phyloP scores from a whole-genome alignment of 2,888 invertebrate genomes.

The Drosophila prostipennis region DNA sequence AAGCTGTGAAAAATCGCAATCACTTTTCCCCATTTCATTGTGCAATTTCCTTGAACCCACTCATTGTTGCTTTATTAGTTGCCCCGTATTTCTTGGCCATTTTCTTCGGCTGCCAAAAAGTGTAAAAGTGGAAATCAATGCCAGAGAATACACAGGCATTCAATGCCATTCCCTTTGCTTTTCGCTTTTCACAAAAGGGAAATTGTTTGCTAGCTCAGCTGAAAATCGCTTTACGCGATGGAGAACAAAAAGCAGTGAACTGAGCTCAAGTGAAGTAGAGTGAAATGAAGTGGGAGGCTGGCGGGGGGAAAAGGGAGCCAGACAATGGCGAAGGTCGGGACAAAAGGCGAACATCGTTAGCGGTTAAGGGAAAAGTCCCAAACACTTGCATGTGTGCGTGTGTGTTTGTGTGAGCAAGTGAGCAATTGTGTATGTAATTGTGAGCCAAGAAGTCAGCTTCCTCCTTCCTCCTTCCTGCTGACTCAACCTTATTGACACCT shows the following conservation, averaged over 20 bases:
- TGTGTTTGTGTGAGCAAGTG: constrained; percentile 23
- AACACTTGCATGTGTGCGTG: constrained; percentile 13
- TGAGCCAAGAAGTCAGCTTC: constrained; percentile 42
- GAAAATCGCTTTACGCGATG: constrained; percentile 45
- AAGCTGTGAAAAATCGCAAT: neutral
- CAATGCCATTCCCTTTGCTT: constrained; percentile 15
- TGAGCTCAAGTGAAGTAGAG: constrained; percentile 4
- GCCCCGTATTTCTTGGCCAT: constrained; percentile 4
- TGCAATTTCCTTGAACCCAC: constrained; percentile 2
- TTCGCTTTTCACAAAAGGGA: constrained; percentile 30
- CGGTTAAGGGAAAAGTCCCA: constrained; percentile 43
- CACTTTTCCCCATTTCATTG: constrained; percentile 1
- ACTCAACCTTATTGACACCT: constrained; percentile 57
- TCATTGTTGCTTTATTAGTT: constrained; percentile 18
- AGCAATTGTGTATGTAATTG: constrained; percentile 68
- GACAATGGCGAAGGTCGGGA: constrained; percentile 33
- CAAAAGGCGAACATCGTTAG: constrained; percentile 54
- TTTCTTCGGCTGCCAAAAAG: constrained; percentile 11
- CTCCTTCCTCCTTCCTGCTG: constrained; percentile 14
- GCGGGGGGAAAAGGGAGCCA: neutral
- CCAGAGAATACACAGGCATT: constrained; percentile 6
- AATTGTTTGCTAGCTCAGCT: constrained; percentile 54
- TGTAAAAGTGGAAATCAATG: constrained; percentile 32
- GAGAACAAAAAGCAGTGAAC: constrained; percentile 23
- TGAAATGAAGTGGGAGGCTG: neutral